Base-by-base conservation (phyloP, 2,888 invertebrate species). In the Cheilosia variabilis region DNA sequence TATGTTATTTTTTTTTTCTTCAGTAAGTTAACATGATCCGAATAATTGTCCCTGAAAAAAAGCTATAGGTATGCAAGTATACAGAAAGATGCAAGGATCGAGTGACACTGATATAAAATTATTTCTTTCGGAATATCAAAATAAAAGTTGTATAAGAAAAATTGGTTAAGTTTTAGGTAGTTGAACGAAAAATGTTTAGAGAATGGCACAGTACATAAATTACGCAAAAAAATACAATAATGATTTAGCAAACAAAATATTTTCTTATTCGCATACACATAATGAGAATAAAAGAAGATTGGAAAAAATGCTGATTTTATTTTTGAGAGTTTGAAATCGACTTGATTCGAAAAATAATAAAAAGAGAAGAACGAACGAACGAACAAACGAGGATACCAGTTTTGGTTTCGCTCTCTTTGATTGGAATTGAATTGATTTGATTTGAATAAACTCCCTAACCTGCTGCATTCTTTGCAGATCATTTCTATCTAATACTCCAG, bases 381-480 rank as follows among this genome's bases (percentile, higher is more conserved):
- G 86, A 80, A 86, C 81, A 80, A 86, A 84, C 76, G 86, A 86
- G 81, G 76, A 76, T 55, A 86, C 77, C 86, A 86, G 62, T 84
- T 79, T 66, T 80, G 80, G 80, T 75, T 84, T 75, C 79, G 65
- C 75, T 63, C 75, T 80, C 65, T 79, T 84, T 84, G 69, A 80
- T 84, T 86, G 69, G 71, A 80, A 88, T 91, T 91, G 90, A 91
- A 88, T 88, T 88, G 88, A 88, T 90, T 90, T 91, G 89, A 91
- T 88, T 91, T 90, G 91, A 92, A 91, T 91, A 92, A 92, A 92
- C 91, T 91, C 92, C 92, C 91, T 91, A 93, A 96, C 96, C 95
- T 97, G 97, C 92, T 97, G 97, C 97, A 97, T 97, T 91, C 96
- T 94, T 91, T 97, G 96, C 88, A 96, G 94, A 89, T 96, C 96